Evolutionary conservation across 2,797 vertebrate genomes (phyloP).

Genomic region (Arrhamphus sclerolepis): DNA sequence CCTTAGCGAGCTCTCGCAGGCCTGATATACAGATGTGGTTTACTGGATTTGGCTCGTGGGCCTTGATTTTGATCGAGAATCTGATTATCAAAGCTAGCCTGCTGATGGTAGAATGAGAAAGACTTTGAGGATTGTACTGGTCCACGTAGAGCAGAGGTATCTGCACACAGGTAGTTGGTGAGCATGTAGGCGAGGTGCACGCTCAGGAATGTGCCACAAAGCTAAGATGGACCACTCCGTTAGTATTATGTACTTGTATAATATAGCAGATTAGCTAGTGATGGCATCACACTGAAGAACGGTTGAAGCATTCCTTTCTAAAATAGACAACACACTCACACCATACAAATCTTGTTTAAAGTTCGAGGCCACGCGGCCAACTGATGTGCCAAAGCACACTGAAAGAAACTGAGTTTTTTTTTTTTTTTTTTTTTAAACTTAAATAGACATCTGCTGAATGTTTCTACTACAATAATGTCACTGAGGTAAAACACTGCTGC

Average conservation of each 20-base stretch:
- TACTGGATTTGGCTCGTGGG: no score
- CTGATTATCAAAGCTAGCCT: background rate
- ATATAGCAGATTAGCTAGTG: conserved; percentile 15
- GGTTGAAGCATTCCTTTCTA: conserved; percentile 11
- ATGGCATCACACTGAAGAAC: background rate
- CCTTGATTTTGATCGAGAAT: background rate
- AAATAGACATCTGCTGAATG: no score
- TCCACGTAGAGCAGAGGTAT: conserved; percentile 34
- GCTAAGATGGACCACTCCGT: conserved; percentile 26
- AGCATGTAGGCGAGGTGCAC: conserved; percentile 34
- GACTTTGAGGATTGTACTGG: conserved; percentile 28
- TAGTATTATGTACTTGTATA: conserved; percentile 15
- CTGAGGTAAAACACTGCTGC: no score
- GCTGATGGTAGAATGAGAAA: conserved; percentile 13
- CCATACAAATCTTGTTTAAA: conserved; percentile 8
- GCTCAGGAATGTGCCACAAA: conserved; percentile 33
- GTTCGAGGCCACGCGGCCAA: conserved; percentile 9
- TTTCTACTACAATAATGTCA: no score
- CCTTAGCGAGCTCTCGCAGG: no score
- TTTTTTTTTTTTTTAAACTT: no score
- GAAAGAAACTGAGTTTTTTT: background rate
- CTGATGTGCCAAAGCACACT: conserved; percentile 6
- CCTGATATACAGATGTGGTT: no score
- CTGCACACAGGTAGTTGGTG: conserved; percentile 15
- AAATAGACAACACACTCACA: conserved; percentile 10